Percentiles rank a stretch among this genome's conserved stretches.
Evolutionary conservation across 2,113 vertebrate genomes (phyloP).

Genomic region (Brachyhypopomus gauderio): DNA sequence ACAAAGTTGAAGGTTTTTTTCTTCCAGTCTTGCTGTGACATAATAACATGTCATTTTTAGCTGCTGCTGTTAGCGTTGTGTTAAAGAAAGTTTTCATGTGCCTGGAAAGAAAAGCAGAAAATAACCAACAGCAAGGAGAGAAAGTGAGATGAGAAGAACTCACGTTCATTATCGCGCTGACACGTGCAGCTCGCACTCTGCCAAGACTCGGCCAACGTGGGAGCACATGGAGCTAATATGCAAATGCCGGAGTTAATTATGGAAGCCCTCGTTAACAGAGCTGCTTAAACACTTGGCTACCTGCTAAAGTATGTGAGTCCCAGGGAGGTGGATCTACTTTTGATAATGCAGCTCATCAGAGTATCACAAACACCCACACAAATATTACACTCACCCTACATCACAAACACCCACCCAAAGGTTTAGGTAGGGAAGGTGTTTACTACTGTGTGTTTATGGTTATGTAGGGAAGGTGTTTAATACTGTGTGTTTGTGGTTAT

Average conservation of each 20-base stretch:
- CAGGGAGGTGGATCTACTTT: not conserved
- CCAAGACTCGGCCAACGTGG: constrained; percentile 60
- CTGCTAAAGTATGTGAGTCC: constrained; percentile 18
- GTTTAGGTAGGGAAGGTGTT: too few species aligned
- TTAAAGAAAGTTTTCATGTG: constrained; percentile 27
- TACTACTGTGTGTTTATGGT: too few species aligned
- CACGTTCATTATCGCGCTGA: constrained; percentile 44
- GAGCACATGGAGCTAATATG: constrained; percentile 66
- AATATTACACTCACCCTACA: too few species aligned
- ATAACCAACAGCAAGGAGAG: not conserved
- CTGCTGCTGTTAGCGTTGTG: not conserved
- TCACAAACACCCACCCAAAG: too few species aligned
- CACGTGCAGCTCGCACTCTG: constrained; percentile 14
- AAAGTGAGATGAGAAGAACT: constrained; percentile 19
- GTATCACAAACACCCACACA: too few species aligned
- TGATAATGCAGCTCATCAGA: not conserved
- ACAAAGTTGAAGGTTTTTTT: not conserved
- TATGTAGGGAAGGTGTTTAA: too few species aligned
- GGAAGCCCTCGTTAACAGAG: constrained; percentile 70
- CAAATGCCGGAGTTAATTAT: constrained; percentile 73
- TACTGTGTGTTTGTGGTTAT: too few species aligned
- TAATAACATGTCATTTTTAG: not conserved
- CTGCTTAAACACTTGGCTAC: constrained; percentile 58
- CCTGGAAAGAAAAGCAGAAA: constrained; percentile 22
- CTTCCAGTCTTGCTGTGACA: not conserved